These are phyloP conservation scores for Metallyticus violacea DNA, from an alignment of 2,888 invertebrate species.

Conservation along the genomic window DNA sequence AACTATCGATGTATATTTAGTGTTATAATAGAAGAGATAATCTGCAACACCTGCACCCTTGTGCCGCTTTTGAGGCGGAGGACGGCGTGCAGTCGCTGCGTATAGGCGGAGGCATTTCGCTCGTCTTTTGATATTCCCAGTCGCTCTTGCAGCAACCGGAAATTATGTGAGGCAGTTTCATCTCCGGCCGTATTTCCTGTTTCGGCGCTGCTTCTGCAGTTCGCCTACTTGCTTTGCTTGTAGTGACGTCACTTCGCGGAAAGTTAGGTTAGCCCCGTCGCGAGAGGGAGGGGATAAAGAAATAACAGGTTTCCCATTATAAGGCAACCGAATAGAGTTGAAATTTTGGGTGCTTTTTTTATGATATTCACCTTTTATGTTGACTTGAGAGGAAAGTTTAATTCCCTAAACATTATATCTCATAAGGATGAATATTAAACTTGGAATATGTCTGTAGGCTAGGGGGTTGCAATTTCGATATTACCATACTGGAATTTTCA, in stretches of 20 bases:
- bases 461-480: background rate
- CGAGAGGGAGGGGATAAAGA: background rate
- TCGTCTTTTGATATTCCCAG: conserved; percentile 19
- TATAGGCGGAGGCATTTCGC: conserved; percentile 22
- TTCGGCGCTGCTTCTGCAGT: conserved; percentile 26
- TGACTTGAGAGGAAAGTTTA: background rate
- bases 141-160: conserved; percentile 26
- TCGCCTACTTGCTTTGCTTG: conserved; percentile 19
- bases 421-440: background rate
- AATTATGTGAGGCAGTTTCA: conserved; percentile 33
- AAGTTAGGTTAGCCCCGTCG: background rate
- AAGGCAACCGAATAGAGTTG: background rate
- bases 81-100: background rate
- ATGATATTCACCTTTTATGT: background rate
- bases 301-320: background rate
- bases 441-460: background rate
- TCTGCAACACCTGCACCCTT: background rate
- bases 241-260: conserved; percentile 4
- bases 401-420: background rate
- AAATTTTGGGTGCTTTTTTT: background rate
- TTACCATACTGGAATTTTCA: too few relatives aligned
- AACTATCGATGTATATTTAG: too few relatives aligned
- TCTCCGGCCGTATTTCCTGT: conserved; percentile 34
- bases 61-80: background rate
- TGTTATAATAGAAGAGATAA: background rate